Evolutionary conservation across 2,888 invertebrate genomes (phyloP), one percentile per base, ranked within the genome.

Genomic region (Philhelius pedissequus): DNA sequence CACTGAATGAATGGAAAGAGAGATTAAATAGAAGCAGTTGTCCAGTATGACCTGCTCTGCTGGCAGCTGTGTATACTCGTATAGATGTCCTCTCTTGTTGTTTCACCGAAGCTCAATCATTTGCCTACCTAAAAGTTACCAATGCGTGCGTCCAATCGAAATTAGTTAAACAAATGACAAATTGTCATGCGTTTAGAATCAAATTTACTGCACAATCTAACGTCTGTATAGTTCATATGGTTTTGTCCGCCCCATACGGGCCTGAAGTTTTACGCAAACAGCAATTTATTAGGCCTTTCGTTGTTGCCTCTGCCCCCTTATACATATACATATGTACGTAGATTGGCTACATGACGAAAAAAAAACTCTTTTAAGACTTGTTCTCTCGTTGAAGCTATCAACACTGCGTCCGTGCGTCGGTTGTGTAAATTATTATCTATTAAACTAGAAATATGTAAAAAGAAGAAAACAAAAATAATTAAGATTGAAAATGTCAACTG

Each of bases 91-190:
- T 9, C 50, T 18, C 38, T 5, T 22, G 22, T 62, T 18, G 52
- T 0, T 18, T 43, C 30, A 15, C 13, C 48, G 32, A 13, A 35
- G 54, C 15, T 2, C 56, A 38, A 32, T 38, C 20, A 18, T 9
- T 60, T 22, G 6, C 38, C 2, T 62, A 5, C n/a, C 20, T 22
- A 40, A 43, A 40, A 22, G 56, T 52, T 30, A n/a, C 52, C 52
- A 62, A 73, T 68, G 82, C 64, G 40, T 38, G 74, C 69, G 43
- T 50, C 60, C 80, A 80, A 80, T 80, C 75, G 75, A 76, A 75
- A 84, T 84, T 80, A 76, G 75, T 80, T 80, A 76, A 80, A 62
- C 80, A 84, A 84, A 84, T 84, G 83, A 84, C 80, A 84, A 84
- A 84, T 80, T 84, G 80, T 76, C 80, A 71, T 84, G 80, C 60